phyloP scores from a whole-genome alignment of 2,888 invertebrate genomes.

The Agrenia bidenticulata region DNA sequence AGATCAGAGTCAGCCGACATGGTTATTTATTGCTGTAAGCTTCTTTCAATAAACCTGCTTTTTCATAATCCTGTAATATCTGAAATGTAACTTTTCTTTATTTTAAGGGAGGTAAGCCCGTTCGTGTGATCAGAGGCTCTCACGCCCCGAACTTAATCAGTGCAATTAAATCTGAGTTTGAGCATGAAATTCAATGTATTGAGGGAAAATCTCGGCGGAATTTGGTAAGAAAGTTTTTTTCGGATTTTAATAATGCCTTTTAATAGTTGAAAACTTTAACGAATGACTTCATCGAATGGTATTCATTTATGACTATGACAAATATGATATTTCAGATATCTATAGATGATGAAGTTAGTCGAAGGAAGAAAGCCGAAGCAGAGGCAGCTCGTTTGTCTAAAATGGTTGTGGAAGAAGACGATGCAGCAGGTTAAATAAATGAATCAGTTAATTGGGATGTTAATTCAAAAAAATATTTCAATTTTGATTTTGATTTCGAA shows the following conservation, averaged over 20 bases:
- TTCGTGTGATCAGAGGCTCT: conserved; percentile 44
- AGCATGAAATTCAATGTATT: conserved; percentile 46
- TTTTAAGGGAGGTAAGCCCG: conserved; percentile 50
- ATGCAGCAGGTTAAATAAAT: conserved; percentile 3
- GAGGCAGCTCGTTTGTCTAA: conserved; percentile 34
- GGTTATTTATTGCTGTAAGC: conserved; percentile 45
- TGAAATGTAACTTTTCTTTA: neutral
- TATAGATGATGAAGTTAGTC: conserved; percentile 45
- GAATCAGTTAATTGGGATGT: too few species aligned
- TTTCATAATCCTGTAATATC: neutral
- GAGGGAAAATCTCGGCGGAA: conserved; percentile 40
- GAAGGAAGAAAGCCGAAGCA: conserved; percentile 41
- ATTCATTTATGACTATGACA: neutral
- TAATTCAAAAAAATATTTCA: too few species aligned
- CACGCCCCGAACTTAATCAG: conserved; percentile 45
- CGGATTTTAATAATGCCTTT: neutral
- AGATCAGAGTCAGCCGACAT: conserved; percentile 50
- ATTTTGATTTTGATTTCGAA: neutral
- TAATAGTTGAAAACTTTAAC: neutral
- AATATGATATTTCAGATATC: conserved; percentile 49
- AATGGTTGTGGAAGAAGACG: conserved; percentile 10
- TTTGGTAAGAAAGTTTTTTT: conserved; percentile 21
- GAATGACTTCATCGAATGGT: neutral
- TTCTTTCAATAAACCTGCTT: conserved; percentile 10
- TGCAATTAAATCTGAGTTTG: conserved; percentile 44